Conservation (phyloP, 2,888 invertebrate species). For the Argyresthia goedartella region DNA sequence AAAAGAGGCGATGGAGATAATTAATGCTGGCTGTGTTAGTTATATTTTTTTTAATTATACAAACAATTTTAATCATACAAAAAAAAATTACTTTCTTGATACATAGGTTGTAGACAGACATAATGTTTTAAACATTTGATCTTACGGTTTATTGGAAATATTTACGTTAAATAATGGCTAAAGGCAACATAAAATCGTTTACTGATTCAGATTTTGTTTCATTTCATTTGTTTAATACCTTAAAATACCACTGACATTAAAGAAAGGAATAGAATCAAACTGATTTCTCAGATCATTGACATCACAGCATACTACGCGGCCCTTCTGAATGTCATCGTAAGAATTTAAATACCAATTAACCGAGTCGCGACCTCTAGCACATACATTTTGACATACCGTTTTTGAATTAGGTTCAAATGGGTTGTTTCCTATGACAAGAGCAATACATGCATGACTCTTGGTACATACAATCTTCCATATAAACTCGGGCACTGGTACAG, state of each 20-base stretch:
- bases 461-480: conserved; percentile 57
- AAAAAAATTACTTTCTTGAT: too few relatives aligned
- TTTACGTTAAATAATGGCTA: too few relatives aligned
- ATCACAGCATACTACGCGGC: conserved; percentile 4
- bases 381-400: conserved; percentile 31
- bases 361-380: conserved; percentile 11
- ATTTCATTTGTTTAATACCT: neutral
- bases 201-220: neutral
- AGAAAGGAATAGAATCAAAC: neutral
- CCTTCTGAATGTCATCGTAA: conserved; percentile 1
- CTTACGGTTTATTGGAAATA: too few relatives aligned
- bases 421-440: conserved; percentile 62
- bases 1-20: too few relatives aligned
- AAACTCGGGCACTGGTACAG: conserved; percentile 49
- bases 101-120: too few relatives aligned
- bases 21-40: too few relatives aligned
- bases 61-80: too few relatives aligned
- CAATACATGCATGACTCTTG: conserved; percentile 40
- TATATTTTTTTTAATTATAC: too few relatives aligned
- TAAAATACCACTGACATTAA: neutral
- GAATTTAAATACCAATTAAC: conserved; percentile 1
- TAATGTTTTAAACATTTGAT: too few relatives aligned
- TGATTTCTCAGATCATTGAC: neutral
- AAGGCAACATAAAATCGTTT: too few relatives aligned
- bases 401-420: conserved; percentile 32